Evolutionary conservation across 2,797 vertebrate species (phyloP).

Genomic region (Clarias fuscus): DNA sequence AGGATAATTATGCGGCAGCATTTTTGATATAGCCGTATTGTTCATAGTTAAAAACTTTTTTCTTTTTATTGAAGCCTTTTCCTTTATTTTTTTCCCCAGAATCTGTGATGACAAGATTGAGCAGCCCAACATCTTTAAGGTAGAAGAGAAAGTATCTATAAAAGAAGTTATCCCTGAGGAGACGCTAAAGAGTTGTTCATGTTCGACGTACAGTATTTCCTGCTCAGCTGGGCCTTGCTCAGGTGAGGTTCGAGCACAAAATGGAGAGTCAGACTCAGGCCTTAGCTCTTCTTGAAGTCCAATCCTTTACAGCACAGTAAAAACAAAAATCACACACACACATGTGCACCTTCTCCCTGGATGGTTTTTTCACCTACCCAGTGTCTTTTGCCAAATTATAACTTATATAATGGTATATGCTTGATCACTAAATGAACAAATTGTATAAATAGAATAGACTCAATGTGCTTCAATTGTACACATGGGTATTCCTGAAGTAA

Average conservation of each 20-base stretch:
- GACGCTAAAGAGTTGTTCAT: slow-evolving; percentile 80
- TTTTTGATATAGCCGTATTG: neutral
- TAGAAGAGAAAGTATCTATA: slow-evolving; percentile 90
- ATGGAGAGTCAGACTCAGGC: slow-evolving; percentile 71
- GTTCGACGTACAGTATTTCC: slow-evolving; percentile 81
- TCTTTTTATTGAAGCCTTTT: neutral
- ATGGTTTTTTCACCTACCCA: neutral
- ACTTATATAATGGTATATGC: neutral
- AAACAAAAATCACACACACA: neutral
- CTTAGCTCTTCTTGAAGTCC: slow-evolving; percentile 72
- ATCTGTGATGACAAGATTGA: slow-evolving; percentile 90
- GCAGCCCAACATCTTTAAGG: slow-evolving; percentile 89
- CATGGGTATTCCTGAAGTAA: slow-evolving; percentile 20
- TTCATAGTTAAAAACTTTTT: neutral
- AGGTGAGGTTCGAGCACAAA: slow-evolving; percentile 57
- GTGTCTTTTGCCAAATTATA: slow-evolving; percentile 8
- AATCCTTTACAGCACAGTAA: slow-evolving; percentile 7
- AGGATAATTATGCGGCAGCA: neutral
- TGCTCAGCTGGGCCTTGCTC: slow-evolving; percentile 71
- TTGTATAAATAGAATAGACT: neutral
- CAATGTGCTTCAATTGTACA: neutral
- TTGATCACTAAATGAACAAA: neutral
- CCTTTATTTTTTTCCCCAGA: slow-evolving; percentile 64
- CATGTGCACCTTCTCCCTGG: slow-evolving; percentile 4
- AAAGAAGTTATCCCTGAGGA: slow-evolving; percentile 85